Conservation (phyloP, 2,888 invertebrate species). For the Acrobasis consociella region DNA sequence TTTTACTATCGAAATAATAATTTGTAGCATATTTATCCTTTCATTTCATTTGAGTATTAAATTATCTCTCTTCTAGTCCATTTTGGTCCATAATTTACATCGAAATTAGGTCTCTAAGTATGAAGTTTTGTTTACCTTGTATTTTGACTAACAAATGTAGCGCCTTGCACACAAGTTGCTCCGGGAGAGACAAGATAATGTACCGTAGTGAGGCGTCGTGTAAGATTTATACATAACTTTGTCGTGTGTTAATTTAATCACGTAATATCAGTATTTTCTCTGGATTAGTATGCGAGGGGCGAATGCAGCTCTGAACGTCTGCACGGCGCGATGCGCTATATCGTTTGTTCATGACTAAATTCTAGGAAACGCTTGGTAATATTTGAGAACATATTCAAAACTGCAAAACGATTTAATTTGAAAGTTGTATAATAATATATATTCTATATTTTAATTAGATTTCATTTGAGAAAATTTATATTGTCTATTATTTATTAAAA, state of each 20-base stretch:
- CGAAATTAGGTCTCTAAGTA: not conserved
- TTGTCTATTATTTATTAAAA: no score
- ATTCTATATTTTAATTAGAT: no score
- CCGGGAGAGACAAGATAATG: not conserved
- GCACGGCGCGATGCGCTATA: constrained; percentile 11
- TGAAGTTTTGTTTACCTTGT: not conserved
- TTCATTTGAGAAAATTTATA: no score
- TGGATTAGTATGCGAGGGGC: constrained; percentile 52
- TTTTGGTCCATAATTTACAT: no score
- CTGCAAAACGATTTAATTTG: no score
- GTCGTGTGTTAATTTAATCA: constrained; percentile 48
- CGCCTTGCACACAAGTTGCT: constrained; percentile 9
- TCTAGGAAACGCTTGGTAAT: constrained; percentile 1
- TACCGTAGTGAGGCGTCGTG: not conserved
- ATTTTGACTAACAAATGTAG: constrained; percentile 15
- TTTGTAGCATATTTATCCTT: no score
- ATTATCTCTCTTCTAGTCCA: no score
- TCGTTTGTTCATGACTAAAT: constrained; percentile 6
- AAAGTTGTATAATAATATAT: not conserved
- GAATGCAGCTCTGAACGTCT: constrained; percentile 34
- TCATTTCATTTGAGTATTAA: no score
- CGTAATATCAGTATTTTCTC: constrained; percentile 53
- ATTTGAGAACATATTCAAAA: not conserved
- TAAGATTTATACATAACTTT: constrained; percentile 20
- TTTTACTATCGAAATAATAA: no score